A percentile compares a stretch with the other conserved stretches of the same genome.
Conservation (phyloP, 2,797 vertebrate species). For the Saxicola maurus region DNA sequence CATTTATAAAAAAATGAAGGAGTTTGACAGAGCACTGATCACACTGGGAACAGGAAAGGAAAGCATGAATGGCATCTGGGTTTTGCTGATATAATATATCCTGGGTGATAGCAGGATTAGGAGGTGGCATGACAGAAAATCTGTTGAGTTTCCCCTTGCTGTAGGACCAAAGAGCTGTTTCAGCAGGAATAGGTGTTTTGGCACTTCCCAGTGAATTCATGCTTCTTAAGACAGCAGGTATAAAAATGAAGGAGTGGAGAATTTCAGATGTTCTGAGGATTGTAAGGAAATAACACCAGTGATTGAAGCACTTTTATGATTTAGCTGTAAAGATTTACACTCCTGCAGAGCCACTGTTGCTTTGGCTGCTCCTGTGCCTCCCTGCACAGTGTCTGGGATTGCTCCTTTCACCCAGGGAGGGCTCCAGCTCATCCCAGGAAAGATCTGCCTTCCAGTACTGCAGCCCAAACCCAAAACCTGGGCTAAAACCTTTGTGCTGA, state of each 20-base stretch:
- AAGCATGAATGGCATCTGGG: background rate
- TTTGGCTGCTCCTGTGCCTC: background rate
- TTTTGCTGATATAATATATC: background rate
- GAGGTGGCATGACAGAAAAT: background rate
- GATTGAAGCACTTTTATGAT: background rate
- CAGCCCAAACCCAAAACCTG: background rate
- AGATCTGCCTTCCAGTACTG: background rate
- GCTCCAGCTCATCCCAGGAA: background rate
- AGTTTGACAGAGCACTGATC: background rate
- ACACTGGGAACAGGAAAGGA: background rate
- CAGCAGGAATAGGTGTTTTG: background rate
- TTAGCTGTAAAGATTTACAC: background rate
- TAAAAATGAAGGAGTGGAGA: background rate
- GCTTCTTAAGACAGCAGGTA: background rate
- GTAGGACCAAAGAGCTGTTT: background rate
- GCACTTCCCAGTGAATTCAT: background rate
- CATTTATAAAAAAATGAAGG: background rate
- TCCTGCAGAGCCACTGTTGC: background rate
- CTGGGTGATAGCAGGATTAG: background rate
- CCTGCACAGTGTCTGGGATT: background rate
- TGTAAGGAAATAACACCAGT: background rate
- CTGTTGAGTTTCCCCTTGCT: background rate
- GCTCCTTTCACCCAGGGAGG: rapidly evolving
- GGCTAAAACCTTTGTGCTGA: background rate
- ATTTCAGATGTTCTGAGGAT: background rate